phyloP scores from a whole-genome alignment of 2,797 vertebrate species.

The Cynopterus sphinx region DNA sequence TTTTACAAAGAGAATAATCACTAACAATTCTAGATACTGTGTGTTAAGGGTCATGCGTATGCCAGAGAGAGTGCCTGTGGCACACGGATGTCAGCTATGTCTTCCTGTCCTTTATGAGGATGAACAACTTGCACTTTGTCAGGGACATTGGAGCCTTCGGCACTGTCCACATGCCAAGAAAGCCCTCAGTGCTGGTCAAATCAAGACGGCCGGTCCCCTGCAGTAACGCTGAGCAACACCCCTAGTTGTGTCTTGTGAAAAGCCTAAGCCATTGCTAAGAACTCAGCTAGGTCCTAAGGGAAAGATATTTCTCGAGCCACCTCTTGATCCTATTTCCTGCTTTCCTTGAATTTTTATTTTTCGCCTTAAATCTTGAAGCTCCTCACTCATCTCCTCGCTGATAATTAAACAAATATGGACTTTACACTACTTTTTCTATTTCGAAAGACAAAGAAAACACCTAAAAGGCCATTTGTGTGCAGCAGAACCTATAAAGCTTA shows the following conservation, averaged over 20 bases:
- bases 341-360: neutral
- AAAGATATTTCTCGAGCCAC: neutral
- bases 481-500: neutral
- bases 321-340: neutral
- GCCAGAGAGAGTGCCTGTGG: neutral
- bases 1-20: neutral
- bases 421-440: neutral
- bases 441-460: constrained; percentile 4
- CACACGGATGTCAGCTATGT: neutral
- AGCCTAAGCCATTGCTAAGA: neutral
- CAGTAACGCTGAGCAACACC: neutral
- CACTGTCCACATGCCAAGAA: neutral
- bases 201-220: rapidly evolving
- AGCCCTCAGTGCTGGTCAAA: neutral
- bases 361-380: neutral
- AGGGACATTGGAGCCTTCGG: neutral
- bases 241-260: neutral
- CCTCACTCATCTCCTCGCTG: neutral
- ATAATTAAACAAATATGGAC: neutral
- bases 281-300: neutral
- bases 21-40: neutral
- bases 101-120: neutral
- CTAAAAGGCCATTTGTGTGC: neutral
- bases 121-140: neutral
- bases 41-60: neutral